Conservation (phyloP, 1,140 invertebrate species). For the Neodiprion pinetum region DNA sequence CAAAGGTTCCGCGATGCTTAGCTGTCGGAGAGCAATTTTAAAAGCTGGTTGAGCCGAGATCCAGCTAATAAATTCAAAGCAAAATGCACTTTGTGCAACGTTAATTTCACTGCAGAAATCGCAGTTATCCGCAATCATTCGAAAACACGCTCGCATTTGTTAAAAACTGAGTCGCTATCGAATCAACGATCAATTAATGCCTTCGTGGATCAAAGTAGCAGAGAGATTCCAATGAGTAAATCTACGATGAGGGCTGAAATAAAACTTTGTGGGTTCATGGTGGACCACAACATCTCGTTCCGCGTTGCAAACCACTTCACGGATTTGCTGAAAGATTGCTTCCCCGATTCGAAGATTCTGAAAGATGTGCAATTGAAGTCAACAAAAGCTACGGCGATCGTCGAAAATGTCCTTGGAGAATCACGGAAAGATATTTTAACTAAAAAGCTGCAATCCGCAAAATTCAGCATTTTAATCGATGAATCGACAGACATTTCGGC, state of each 20-base stretch:
- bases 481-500: conserved; percentile 33
- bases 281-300: conserved; percentile 24
- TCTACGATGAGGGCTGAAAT: conserved; percentile 11
- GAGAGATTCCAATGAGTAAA: conserved; percentile 19
- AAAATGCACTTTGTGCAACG: conserved; percentile 24
- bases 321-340: conserved; percentile 10
- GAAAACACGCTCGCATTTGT: conserved; percentile 19
- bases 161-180: conserved; percentile 11
- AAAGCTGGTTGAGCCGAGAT: conserved; percentile 23
- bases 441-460: conserved; percentile 20
- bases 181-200: conserved; percentile 16
- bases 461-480: conserved; percentile 33
- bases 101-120: conserved; percentile 24
- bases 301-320: not conserved
- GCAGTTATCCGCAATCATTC: conserved; percentile 28
- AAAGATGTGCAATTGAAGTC: conserved; percentile 24
- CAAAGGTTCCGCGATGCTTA: conserved; percentile 1
- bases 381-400: conserved; percentile 30
- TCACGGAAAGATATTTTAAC: conserved; percentile 23
- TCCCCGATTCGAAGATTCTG: conserved; percentile 17
- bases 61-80: conserved; percentile 26
- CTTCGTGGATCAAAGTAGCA: conserved; percentile 20
- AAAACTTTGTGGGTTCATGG: conserved; percentile 19
- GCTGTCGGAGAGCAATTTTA: conserved; percentile 7
- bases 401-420: conserved; percentile 34